Evolutionary conservation across 2,888 invertebrate species (phyloP).

Genomic region (Cancer borealis): DNA sequence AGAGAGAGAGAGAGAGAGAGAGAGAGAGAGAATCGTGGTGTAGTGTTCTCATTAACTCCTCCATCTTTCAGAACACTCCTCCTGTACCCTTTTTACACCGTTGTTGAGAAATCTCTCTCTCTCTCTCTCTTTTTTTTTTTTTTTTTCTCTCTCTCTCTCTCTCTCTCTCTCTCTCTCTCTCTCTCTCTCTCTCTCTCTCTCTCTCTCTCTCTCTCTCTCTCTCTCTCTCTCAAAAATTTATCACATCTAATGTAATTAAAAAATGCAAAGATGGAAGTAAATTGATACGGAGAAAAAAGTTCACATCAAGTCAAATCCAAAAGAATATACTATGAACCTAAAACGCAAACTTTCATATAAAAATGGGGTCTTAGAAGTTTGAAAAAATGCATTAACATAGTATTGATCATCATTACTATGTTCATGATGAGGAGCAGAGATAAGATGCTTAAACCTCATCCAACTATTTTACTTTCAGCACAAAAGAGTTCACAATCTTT

Average conservation of each 20-base stretch:
- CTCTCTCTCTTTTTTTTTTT: not conserved
- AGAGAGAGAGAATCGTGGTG: not conserved
- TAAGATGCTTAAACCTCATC: not conserved
- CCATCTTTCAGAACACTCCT: not conserved
- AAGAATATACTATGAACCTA: too few relatives aligned
- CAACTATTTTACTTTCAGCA: not conserved
- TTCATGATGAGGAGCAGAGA: not conserved
- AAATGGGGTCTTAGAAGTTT: too few relatives aligned
- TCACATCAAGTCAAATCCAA: too few relatives aligned
- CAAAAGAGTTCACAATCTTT: not conserved
- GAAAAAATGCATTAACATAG: not conserved
- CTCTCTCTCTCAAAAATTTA: not conserved
- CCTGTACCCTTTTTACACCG: not conserved
- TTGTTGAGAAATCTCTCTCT: not conserved
- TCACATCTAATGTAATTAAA: not conserved
- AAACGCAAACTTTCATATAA: too few relatives aligned
- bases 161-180: constrained; percentile 13
- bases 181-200: constrained; percentile 20
- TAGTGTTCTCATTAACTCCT: not conserved
- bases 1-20: not conserved
- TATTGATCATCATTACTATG: too few relatives aligned
- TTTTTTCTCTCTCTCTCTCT: not conserved
- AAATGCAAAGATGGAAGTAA: not conserved
- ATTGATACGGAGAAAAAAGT: not conserved
- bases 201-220: constrained; percentile 20